Evolutionary conservation across 2,888 invertebrate genomes (phyloP).

Genomic region (Sabatieria punctata): DNA sequence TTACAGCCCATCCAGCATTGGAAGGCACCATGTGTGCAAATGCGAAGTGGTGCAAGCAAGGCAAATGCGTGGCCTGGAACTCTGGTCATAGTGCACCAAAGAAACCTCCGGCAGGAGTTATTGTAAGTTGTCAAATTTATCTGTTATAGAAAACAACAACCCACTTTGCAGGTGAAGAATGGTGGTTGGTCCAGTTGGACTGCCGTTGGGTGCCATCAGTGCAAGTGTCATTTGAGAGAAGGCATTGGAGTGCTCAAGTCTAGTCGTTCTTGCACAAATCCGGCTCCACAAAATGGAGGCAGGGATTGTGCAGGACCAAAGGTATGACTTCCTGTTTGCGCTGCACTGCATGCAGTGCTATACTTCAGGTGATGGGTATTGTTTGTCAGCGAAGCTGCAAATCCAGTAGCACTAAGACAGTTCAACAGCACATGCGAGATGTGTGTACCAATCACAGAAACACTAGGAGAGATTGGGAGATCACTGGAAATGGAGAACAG

Average conservation of each 20-base stretch:
- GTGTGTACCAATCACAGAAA: constrained; percentile 25
- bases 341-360: neutral
- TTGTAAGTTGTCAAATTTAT: too few relatives aligned
- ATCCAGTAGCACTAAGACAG: neutral
- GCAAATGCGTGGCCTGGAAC: constrained; percentile 27
- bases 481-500: constrained; percentile 27
- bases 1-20: constrained; percentile 29
- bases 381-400: neutral
- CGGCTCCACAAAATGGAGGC: constrained; percentile 27
- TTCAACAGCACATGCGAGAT: constrained; percentile 19
- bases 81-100: constrained; percentile 26
- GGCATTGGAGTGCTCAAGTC: too few relatives aligned
- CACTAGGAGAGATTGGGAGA: constrained; percentile 22
- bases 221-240: too few relatives aligned
- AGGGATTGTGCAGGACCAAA: constrained; percentile 24
- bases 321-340: neutral
- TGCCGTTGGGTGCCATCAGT: too few relatives aligned
- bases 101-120: constrained; percentile 22
- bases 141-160: too few relatives aligned
- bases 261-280: constrained; percentile 21
- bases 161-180: too few relatives aligned
- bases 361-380: neutral
- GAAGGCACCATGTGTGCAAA: constrained; percentile 25
- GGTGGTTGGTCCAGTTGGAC: too few relatives aligned
- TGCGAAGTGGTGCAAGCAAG: constrained; percentile 25